Evolutionary conservation across 1,140 invertebrate genomes (phyloP), one percentile per base, ranked within the genome.

Genomic region (Agrilus planipennis): DNA sequence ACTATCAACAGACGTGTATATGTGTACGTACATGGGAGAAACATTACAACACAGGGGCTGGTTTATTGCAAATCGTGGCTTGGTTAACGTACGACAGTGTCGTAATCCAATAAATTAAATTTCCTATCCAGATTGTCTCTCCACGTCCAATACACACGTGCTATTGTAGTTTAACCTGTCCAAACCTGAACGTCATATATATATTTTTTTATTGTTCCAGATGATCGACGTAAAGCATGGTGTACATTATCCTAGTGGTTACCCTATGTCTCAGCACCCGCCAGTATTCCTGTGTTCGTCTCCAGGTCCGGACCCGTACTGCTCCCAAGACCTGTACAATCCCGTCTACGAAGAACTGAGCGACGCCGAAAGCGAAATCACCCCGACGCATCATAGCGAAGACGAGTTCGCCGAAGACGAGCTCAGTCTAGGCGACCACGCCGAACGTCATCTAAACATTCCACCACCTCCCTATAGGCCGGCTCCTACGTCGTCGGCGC

Each of bases 341-440:
- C 77, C 77, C 38, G 76, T 80, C 18, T 80, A 80, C 61, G 77
- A 80, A 60, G 77, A 80, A 56, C 64, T 80, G 31, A 76, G 75
- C 46, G 74, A 77, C 50, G 70, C 72, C 23, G 75, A 79, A 42
- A 73, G 69, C 41, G 75, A 78, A 45, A 34, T 61, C 38, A 53
- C 53, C 14, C 71, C 68, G 27, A 71, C 70, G 16, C 57, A 69
- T 1, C 68, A 63, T 39, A 77, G 74, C 54, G 76, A 78, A 51
- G 76, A 80, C 44, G 77, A 79, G 44, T 77, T 77, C 46, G 76
- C 76, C 42, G 77, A 79, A 56, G 77, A 80, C 49, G 77, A 79
- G 52, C 57, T 79, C 14, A 76, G 61, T 53, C 62, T 76, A 57
- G 61, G 70, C 42, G 67, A 74, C 55, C 63, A 51, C 63, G 44